A percentile compares a stretch with the other conserved stretches of the same genome.
phyloP scores from a whole-genome alignment of 2,888 invertebrate species.

The Noctua comes region DNA sequence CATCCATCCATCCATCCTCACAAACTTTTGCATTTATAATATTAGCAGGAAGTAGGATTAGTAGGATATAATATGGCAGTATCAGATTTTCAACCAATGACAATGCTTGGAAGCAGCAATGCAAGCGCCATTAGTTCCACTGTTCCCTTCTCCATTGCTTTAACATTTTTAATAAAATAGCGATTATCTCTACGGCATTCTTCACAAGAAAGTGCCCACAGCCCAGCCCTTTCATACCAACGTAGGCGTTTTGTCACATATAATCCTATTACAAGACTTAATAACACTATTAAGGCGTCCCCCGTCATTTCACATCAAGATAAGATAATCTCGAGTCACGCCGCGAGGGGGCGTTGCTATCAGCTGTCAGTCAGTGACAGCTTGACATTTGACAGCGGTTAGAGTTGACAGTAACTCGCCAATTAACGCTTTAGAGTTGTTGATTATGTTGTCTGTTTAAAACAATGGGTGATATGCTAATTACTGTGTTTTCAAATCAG shows the following conservation, averaged over 20 bases:
- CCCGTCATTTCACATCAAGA: constrained; percentile 46
- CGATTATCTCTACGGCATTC: neutral
- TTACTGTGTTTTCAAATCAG: constrained; percentile 17
- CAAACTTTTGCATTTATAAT: too few relatives aligned
- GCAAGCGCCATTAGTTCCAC: too few relatives aligned
- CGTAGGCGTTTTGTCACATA: constrained; percentile 32
- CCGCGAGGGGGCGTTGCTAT: constrained; percentile 54
- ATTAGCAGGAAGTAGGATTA: too few relatives aligned
- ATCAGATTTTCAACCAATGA: too few relatives aligned
- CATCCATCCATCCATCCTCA: too few relatives aligned
- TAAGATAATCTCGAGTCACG: constrained; percentile 40
- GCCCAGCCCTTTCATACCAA: neutral
- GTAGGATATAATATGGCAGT: too few relatives aligned
- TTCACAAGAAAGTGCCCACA: neutral
- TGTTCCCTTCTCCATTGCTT: too few relatives aligned
- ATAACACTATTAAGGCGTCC: constrained; percentile 40
- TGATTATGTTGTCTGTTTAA: constrained; percentile 41
- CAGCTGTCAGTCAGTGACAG: constrained; percentile 39
- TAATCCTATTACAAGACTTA: constrained; percentile 42
- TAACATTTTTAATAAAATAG: too few relatives aligned
- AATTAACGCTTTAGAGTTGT: constrained; percentile 38
- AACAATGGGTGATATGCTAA: constrained; percentile 33
- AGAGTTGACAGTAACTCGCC: constrained; percentile 26
- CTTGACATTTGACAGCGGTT: constrained; percentile 41
- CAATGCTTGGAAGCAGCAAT: too few relatives aligned